These are phyloP conservation scores for Apolygus lucorum DNA, from an alignment of 1,140 invertebrate species.

Conservation along the genomic window DNA sequence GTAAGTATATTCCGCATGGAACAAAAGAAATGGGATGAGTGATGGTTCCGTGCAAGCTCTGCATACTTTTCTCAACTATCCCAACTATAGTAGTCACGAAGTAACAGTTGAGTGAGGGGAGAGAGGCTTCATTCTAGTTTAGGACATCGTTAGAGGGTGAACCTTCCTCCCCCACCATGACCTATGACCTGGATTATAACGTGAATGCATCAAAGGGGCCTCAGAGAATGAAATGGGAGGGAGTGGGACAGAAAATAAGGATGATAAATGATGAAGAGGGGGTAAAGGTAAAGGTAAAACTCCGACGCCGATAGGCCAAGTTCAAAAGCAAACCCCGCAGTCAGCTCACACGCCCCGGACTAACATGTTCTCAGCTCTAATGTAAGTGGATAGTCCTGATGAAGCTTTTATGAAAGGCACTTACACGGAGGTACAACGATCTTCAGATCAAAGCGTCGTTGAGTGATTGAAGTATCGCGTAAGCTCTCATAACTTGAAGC, in stretches of 20 bases:
- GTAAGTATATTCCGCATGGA: too few relatives aligned
- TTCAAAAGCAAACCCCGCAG: neutral
- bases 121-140: neutral
- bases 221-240: neutral
- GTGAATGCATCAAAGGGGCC: neutral
- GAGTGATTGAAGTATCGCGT: too few relatives aligned
- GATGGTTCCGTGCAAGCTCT: neutral
- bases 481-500: too few relatives aligned
- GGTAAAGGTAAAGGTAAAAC: neutral
- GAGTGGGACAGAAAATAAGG: too few relatives aligned
- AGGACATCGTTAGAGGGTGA: neutral
- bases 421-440: too few relatives aligned
- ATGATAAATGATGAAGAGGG: too few relatives aligned
- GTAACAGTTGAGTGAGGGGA: neutral
- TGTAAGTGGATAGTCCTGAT: too few relatives aligned
- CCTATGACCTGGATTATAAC: neutral
- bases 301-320: neutral
- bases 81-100: neutral
- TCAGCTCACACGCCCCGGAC: neutral
- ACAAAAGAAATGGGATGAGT: too few relatives aligned
- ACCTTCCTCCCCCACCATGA: neutral
- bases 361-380: neutral
- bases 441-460: too few relatives aligned
- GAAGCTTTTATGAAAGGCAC: too few relatives aligned
- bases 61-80: neutral